phyloP scores from a whole-genome alignment of 1,140 invertebrate genomes.

The Ceratitis capitata region DNA sequence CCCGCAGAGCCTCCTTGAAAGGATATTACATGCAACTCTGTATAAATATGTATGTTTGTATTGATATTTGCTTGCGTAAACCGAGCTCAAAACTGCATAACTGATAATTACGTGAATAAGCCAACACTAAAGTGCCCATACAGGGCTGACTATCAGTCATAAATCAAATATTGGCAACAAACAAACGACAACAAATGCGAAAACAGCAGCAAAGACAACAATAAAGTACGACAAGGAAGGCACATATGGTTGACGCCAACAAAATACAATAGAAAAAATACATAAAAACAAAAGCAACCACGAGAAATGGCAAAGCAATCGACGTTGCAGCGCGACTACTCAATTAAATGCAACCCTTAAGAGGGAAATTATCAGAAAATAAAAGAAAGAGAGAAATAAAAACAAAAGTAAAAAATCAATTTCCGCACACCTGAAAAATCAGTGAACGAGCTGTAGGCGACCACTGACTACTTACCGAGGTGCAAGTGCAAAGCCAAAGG shows the following conservation, averaged over 20 bases:
- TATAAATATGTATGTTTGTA: not conserved
- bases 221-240: not conserved
- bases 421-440: constrained; percentile 4
- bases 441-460: not conserved
- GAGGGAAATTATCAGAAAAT: too few relatives aligned
- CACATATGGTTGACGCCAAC: not conserved
- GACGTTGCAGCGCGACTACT: not conserved
- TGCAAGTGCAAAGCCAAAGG: not conserved
- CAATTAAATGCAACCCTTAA: too few relatives aligned
- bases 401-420: not conserved
- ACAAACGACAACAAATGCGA: not conserved
- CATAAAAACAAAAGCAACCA: not conserved
- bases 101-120: not conserved
- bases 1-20: not conserved
- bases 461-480: not conserved
- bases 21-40: not conserved
- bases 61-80: not conserved
- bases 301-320: not conserved
- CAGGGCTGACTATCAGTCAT: not conserved
- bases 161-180: constrained; percentile 23
- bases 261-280: not conserved
- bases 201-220: not conserved
- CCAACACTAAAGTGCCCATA: not conserved
- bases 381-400: not conserved
- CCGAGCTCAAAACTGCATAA: not conserved